phyloP scores from a whole-genome alignment of 2,888 invertebrate genomes.

The Erannis defoliaria region DNA sequence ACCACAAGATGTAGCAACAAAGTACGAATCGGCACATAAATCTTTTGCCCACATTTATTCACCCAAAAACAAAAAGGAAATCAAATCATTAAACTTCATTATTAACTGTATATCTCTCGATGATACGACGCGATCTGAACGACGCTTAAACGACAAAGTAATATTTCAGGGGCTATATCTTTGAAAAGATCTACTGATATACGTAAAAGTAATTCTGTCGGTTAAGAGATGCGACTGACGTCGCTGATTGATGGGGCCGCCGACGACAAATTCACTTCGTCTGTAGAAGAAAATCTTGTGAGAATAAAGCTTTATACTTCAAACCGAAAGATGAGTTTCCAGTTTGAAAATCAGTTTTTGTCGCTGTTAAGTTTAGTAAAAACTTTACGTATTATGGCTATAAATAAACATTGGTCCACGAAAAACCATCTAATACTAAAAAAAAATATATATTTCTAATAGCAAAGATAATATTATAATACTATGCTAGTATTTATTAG shows the following conservation, averaged over 20 bases:
- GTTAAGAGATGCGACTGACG: conserved; percentile 75
- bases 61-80: conserved; percentile 52
- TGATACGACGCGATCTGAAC: conserved; percentile 46
- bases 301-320: conserved; percentile 48
- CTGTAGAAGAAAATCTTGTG: conserved; percentile 46
- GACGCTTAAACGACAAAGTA: conserved; percentile 55
- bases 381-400: not conserved
- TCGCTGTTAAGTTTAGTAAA: not conserved
- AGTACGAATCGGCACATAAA: conserved; percentile 19
- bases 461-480: too few species aligned
- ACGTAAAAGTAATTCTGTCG: conserved; percentile 72
- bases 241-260: conserved; percentile 77
- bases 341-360: conserved; percentile 39
- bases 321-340: conserved; percentile 11
- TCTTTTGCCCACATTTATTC: conserved; percentile 29
- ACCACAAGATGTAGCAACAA: conserved; percentile 21
- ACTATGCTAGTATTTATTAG: too few species aligned
- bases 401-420: too few species aligned
- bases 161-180: conserved; percentile 73
- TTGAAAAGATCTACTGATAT: conserved; percentile 73
- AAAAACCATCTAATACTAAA: too few species aligned
- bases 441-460: too few species aligned
- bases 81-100: conserved; percentile 47
- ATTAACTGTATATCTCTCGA: conserved; percentile 45
- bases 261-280: conserved; percentile 72